Evolutionary conservation across 1,140 invertebrate species (phyloP).

Genomic region (Drosophila suzukii): DNA sequence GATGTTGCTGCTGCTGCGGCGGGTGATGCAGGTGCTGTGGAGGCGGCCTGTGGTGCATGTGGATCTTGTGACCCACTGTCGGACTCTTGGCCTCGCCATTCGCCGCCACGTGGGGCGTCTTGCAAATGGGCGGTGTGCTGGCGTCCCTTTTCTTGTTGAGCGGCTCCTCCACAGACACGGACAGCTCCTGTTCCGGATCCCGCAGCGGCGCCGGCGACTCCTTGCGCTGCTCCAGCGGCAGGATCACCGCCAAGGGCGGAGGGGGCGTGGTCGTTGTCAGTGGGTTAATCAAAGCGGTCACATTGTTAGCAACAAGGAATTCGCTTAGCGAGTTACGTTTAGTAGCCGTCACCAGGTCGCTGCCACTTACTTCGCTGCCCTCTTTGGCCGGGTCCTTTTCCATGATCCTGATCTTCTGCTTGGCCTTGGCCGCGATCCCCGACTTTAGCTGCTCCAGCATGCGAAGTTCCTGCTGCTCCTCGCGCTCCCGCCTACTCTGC

Average conservation of each 20-base stretch:
- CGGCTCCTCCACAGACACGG: constrained; percentile 35
- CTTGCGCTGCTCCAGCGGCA: constrained; percentile 33
- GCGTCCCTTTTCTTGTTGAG: constrained; percentile 50
- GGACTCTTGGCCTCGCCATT: constrained; percentile 74
- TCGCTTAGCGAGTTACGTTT: constrained; percentile 84
- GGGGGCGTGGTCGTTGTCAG: constrained; percentile 50
- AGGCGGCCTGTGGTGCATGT: constrained; percentile 25
- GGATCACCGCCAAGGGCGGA: constrained; percentile 27
- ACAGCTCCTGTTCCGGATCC: constrained; percentile 15
- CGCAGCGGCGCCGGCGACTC: constrained; percentile 9
- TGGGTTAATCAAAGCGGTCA: constrained; percentile 77
- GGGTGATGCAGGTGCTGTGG: constrained; percentile 39
- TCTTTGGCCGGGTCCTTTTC: constrained; percentile 74
- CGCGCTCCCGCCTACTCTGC: constrained; percentile 82
- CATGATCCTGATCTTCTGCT: constrained; percentile 85
- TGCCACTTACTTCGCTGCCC: constrained; percentile 75
- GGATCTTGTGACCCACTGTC: constrained; percentile 42
- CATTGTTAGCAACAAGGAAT: constrained; percentile 83
- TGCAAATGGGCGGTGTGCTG: constrained; percentile 69
- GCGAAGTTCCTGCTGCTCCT: constrained; percentile 85
- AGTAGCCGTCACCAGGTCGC: constrained; percentile 31
- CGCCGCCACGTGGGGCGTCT: constrained; percentile 60
- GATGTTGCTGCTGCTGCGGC: constrained; percentile 29
- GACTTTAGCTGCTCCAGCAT: constrained; percentile 88
- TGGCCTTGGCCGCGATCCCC: constrained; percentile 88